phyloP scores from a whole-genome alignment of 1,140 invertebrate genomes.

The Riptortus pedestris region DNA sequence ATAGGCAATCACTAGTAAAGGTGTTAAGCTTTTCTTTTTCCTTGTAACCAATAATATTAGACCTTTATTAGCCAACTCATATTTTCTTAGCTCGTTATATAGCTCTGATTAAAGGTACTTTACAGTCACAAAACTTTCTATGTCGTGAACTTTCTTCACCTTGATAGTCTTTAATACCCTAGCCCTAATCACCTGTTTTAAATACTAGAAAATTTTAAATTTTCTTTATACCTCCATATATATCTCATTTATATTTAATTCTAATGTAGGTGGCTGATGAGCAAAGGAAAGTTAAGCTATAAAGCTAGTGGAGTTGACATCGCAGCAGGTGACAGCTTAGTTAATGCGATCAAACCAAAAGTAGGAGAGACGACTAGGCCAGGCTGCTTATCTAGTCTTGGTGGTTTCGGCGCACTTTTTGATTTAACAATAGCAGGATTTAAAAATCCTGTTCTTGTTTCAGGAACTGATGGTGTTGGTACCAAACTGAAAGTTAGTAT shows the following conservation, averaged over 20 bases:
- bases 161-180: no score
- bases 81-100: no score
- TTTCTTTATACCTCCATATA: background rate
- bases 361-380: conserved; percentile 53
- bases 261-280: conserved; percentile 35
- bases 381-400: conserved; percentile 70
- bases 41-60: no score
- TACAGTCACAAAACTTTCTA: no score
- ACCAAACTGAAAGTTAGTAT: conserved; percentile 76
- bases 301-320: conserved; percentile 89
- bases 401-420: conserved; percentile 89
- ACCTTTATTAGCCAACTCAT: no score
- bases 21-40: no score
- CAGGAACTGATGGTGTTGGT: conserved; percentile 93
- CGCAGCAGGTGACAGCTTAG: conserved; percentile 73
- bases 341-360: conserved; percentile 70
- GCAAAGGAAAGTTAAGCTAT: conserved; percentile 63
- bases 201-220: background rate
- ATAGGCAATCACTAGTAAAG: no score
- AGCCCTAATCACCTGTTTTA: background rate
- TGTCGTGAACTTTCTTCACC: no score
- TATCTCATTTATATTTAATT: background rate
- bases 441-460: conserved; percentile 77
- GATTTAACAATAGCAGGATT: conserved; percentile 56
- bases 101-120: no score